A percentile compares a stretch with the other conserved stretches of the same genome.
Evolutionary conservation across 2,797 vertebrate species (phyloP).

Genomic region (Arctocebus calabarensis): DNA sequence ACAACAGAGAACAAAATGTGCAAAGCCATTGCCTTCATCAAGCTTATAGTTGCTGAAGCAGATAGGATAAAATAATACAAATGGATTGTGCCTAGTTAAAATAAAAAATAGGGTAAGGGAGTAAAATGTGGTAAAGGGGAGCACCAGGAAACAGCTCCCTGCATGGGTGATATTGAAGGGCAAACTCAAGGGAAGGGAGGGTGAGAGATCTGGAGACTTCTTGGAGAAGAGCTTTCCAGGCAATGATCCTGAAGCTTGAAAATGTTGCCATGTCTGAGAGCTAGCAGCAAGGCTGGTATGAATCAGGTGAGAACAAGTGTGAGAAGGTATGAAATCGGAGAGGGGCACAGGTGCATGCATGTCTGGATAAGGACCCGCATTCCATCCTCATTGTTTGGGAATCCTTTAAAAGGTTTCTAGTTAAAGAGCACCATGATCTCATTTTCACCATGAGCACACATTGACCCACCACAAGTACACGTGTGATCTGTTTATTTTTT

Average conservation of each 20-base stretch:
- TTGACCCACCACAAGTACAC: not conserved
- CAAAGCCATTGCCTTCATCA: not conserved
- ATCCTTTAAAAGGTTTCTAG: not conserved
- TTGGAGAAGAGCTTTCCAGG: not conserved
- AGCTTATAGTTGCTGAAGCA: not conserved
- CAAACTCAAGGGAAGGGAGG: not conserved
- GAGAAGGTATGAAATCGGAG: not conserved
- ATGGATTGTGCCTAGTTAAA: not conserved
- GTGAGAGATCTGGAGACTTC: not conserved
- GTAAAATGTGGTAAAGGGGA: not conserved
- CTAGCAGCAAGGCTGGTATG: not conserved
- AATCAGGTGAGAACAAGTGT: not conserved
- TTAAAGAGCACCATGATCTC: not conserved
- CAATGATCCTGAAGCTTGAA: not conserved
- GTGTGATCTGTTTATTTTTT: not conserved
- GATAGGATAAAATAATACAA: not conserved
- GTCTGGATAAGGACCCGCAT: not conserved
- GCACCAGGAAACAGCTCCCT: not conserved
- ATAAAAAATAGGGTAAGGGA: not conserved
- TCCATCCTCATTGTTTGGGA: not conserved
- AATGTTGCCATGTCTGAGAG: not conserved
- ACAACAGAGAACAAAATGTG: not conserved
- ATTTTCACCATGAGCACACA: not conserved
- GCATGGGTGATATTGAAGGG: not conserved
- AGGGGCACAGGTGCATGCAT: accelerated